Evolutionary conservation across 1,140 invertebrate species (phyloP).

Genomic region (Archivesica marissinica): DNA sequence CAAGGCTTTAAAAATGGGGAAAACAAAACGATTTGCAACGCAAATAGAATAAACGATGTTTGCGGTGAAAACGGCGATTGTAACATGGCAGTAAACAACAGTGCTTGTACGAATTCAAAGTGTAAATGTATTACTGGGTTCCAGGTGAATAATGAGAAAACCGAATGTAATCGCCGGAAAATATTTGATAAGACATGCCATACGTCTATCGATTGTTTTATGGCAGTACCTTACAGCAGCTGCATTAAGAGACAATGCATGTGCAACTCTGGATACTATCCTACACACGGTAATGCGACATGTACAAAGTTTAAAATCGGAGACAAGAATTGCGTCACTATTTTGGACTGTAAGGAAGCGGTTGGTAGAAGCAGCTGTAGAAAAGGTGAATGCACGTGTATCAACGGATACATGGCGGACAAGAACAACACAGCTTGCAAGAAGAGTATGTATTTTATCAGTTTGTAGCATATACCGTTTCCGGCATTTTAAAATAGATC

Average conservation of each 20-base stretch:
- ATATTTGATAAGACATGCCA: slow-evolving; percentile 65
- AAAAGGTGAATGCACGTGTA: slow-evolving; percentile 31
- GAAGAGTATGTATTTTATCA: slow-evolving; percentile 22
- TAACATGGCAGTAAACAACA: slow-evolving; percentile 54
- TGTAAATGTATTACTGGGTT: slow-evolving; percentile 66
- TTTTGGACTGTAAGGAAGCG: slow-evolving; percentile 33
- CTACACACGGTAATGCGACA: slow-evolving; percentile 28
- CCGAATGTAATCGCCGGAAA: slow-evolving; percentile 43
- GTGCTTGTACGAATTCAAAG: slow-evolving; percentile 48
- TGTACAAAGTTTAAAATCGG: slow-evolving; percentile 66
- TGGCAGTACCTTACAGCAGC: slow-evolving; percentile 60
- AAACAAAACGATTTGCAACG: slow-evolving; percentile 32
- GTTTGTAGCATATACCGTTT: background rate
- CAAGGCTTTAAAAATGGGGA: slow-evolving; percentile 37
- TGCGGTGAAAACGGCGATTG: slow-evolving; percentile 65
- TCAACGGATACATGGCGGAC: slow-evolving; percentile 43
- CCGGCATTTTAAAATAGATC: too few species aligned
- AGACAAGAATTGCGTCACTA: slow-evolving; percentile 47
- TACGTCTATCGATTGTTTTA: slow-evolving; percentile 59
- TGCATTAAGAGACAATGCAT: slow-evolving; percentile 59
- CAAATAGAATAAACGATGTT: slow-evolving; percentile 57
- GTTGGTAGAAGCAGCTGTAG: background rate
- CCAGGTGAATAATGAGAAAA: slow-evolving; percentile 27
- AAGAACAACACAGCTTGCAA: slow-evolving; percentile 52
- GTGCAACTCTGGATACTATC: slow-evolving; percentile 65